Percentiles rank a stretch among this genome's conserved stretches.
Conservation (phyloP, 1,140 invertebrate species). For the Drosophila quadrilineata region DNA sequence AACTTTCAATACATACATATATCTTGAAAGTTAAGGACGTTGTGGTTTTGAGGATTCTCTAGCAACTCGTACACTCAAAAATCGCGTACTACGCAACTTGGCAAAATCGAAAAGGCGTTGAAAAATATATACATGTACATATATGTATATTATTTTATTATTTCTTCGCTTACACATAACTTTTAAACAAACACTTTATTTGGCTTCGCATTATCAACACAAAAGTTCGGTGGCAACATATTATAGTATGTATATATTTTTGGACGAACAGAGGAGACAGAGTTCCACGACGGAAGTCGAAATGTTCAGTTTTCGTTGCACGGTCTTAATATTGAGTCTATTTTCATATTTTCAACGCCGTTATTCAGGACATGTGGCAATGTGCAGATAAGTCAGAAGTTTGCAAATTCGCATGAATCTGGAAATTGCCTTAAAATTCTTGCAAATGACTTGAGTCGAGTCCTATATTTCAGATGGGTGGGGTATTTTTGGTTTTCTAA, state of each 20-base stretch:
- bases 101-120: not conserved
- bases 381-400: conserved; percentile 59
- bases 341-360: conserved; percentile 67
- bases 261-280: too few species aligned
- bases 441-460: conserved; percentile 70
- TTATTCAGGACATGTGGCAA: conserved; percentile 22
- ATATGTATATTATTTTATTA: conserved; percentile 78
- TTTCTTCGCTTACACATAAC: conserved; percentile 71
- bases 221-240: conserved; percentile 62
- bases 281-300: conserved; percentile 46
- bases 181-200: conserved; percentile 73
- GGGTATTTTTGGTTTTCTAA: not conserved
- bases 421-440: conserved; percentile 81
- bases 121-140: conserved; percentile 11
- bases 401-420: conserved; percentile 59
- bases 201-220: conserved; percentile 52
- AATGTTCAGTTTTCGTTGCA: conserved; percentile 38
- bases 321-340: conserved; percentile 56
- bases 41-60: conserved; percentile 52
- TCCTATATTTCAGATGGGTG: conserved; percentile 29
- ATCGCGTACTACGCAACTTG: conserved; percentile 14
- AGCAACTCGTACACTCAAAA: conserved; percentile 22
- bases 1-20: conserved; percentile 80
- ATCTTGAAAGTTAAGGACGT: conserved; percentile 69
- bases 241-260: too few species aligned